Percentiles rank a stretch among this genome's conserved stretches.
These are phyloP conservation scores for Ataeniobius toweri DNA, from an alignment of 2,797 vertebrate genomes.

Conservation along the genomic window DNA sequence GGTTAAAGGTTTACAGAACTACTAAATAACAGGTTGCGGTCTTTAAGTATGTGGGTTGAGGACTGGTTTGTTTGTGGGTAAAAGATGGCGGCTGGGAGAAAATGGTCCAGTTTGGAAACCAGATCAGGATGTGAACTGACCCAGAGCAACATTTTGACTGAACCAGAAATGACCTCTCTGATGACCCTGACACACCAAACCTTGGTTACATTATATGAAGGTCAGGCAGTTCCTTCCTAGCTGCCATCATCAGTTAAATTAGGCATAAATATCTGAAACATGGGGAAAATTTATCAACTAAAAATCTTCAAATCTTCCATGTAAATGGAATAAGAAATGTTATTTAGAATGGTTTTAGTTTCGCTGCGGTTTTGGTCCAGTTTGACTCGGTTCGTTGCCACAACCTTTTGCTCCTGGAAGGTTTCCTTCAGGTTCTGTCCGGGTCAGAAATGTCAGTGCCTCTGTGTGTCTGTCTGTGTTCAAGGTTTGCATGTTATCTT, in stretches of 20 bases:
- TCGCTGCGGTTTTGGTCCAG: background rate
- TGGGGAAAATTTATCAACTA: no score
- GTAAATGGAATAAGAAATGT: no score
- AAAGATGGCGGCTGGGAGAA: background rate
- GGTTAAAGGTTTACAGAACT: background rate
- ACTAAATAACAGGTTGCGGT: background rate
- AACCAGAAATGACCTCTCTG: no score
- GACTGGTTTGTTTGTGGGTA: background rate
- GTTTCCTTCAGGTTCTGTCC: background rate
- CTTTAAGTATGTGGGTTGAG: no score
- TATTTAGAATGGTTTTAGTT: no score
- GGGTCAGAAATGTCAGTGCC: constrained; percentile 24
- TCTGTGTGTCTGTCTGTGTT: constrained; percentile 26
- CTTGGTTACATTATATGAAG: no score
- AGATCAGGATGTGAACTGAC: background rate
- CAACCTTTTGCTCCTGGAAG: background rate
- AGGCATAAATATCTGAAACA: no score
- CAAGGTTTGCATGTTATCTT: constrained; percentile 23
- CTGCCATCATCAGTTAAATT: no score
- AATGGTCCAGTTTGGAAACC: background rate
- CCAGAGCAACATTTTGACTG: background rate
- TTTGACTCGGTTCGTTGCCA: background rate
- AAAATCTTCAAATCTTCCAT: no score
- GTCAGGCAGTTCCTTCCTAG: no score
- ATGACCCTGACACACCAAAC: no score